phyloP scores from a whole-genome alignment of 2,113 vertebrate species.

The Microtus pennsylvanicus region DNA sequence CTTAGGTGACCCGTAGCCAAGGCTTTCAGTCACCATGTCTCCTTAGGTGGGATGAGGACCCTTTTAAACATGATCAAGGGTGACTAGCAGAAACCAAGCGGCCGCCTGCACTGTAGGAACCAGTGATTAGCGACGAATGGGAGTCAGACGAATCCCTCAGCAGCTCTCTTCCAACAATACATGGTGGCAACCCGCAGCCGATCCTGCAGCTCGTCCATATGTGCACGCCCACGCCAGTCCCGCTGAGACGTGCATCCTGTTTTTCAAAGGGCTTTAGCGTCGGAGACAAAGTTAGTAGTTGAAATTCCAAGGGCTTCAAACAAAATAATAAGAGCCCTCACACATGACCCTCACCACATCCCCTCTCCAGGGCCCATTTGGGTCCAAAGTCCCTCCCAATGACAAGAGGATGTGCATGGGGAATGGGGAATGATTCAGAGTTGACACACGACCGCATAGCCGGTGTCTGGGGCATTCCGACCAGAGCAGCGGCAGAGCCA shows the following conservation, averaged over 20 bases:
- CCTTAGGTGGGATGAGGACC: background rate
- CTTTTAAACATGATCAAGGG: background rate
- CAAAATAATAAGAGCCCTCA: background rate
- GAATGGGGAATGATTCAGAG: fast-evolving
- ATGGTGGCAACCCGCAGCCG: fast-evolving
- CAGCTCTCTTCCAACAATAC: slow-evolving; percentile 59
- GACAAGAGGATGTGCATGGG: background rate
- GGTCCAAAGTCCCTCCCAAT: background rate
- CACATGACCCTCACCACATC: background rate
- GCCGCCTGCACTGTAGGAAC: background rate
- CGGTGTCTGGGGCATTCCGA: fast-evolving
- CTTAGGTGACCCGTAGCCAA: background rate
- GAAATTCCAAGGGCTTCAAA: background rate
- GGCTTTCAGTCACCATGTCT: background rate
- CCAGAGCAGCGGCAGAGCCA: background rate
- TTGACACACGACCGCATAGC: fast-evolving
- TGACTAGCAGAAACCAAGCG: slow-evolving; percentile 30
- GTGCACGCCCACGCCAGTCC: fast-evolving
- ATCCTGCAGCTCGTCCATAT: background rate
- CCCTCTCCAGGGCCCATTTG: background rate
- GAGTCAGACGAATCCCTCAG: slow-evolving; percentile 69
- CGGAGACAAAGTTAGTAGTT: background rate
- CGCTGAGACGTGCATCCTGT: fast-evolving
- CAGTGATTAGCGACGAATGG: slow-evolving; percentile 70
- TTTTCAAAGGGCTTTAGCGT: background rate